Evolutionary conservation across 2,888 invertebrate species (phyloP).

Genomic region (Tiphia femorata): DNA sequence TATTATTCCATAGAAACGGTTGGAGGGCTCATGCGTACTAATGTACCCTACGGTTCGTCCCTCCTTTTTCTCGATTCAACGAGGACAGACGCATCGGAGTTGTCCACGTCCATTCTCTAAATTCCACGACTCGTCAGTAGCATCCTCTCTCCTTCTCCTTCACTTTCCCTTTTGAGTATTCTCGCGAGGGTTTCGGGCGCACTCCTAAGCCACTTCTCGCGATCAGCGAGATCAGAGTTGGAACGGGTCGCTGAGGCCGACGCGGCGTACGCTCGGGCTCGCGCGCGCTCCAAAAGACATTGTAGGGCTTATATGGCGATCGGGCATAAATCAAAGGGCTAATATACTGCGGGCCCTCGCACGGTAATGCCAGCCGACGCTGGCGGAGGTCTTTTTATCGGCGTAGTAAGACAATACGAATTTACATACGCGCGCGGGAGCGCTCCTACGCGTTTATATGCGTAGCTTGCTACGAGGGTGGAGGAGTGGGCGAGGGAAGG

Average conservation of each 20-base stretch:
- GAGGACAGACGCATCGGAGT: no score
- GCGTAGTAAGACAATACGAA: conserved; percentile 65
- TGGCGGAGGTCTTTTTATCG: conserved; percentile 64
- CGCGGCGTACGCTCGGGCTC: conserved; percentile 14
- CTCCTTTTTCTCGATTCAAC: no score
- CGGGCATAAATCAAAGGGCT: conserved; percentile 67
- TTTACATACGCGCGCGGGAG: conserved; percentile 62
- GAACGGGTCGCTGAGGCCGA: no score
- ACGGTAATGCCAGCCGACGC: conserved; percentile 59
- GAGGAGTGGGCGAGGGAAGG: neutral
- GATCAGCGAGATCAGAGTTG: conserved; percentile 1
- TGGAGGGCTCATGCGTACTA: no score
- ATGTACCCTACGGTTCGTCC: no score
- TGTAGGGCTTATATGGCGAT: conserved; percentile 65
- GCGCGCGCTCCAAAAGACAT: conserved; percentile 41
- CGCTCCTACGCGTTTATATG: conserved; percentile 37
- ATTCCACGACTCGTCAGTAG: no score
- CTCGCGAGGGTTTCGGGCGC: no score
- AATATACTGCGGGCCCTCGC: conserved; percentile 61
- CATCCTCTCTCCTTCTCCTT: no score
- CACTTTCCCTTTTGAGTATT: no score
- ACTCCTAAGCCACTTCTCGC: neutral
- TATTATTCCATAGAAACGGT: no score
- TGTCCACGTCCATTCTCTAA: no score
- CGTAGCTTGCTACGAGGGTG: conserved; percentile 17